Conservation (phyloP, 2,797 vertebrate species). For the Channallabes apus region DNA sequence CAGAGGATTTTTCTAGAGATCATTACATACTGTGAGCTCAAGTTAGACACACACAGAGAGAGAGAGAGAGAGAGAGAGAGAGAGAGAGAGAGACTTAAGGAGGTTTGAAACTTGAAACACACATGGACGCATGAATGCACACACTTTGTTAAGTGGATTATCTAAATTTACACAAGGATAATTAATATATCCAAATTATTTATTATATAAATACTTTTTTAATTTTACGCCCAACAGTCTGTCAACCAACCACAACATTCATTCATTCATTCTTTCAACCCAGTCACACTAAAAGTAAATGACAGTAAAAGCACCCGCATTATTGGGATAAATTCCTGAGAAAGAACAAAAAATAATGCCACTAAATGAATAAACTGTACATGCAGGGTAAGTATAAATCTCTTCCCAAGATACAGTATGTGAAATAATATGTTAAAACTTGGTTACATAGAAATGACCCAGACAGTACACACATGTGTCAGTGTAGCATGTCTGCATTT, state of each 20-base stretch:
- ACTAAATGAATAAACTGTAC: no score
- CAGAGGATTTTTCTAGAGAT: slow-evolving; percentile 10
- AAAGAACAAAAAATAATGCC: no score
- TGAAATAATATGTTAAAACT: no score
- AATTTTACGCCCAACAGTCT: neutral
- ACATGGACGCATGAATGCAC: neutral
- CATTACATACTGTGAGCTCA: slow-evolving; percentile 1
- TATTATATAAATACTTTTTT: neutral
- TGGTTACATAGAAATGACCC: no score
- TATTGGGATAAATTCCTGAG: neutral
- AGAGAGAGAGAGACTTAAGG: neutral
- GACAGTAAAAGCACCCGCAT: neutral
- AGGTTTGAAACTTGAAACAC: neutral
- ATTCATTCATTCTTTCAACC: neutral
- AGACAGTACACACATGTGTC: no score
- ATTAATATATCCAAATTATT: neutral
- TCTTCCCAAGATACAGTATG: no score
- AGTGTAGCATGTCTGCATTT: no score
- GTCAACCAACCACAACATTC: neutral
- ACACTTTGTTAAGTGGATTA: neutral
- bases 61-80: neutral
- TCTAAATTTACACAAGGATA: neutral
- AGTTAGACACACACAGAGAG: neutral
- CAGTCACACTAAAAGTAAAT: neutral
- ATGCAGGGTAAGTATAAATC: no score